Percentiles rank a stretch among this genome's conserved stretches.
Conservation (phyloP, 2,888 invertebrate genomes). For the Saturnia pavonia region DNA sequence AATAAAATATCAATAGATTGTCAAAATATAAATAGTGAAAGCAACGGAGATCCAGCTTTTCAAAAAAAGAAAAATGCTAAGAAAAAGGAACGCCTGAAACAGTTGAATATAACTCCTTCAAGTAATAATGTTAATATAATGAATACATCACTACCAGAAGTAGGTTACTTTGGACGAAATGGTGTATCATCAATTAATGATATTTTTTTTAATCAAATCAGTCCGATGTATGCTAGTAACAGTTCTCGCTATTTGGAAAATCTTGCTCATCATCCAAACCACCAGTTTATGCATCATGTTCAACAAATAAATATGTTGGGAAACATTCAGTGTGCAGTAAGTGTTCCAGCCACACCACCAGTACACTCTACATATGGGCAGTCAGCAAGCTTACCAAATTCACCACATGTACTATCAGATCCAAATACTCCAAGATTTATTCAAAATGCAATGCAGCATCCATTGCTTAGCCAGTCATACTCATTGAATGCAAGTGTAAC, state of each 20-base stretch:
- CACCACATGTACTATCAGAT: constrained; percentile 39
- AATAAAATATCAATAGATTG: constrained; percentile 38
- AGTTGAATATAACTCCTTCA: constrained; percentile 48
- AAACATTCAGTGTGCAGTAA: constrained; percentile 38
- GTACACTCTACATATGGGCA: constrained; percentile 28
- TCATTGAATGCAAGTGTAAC: constrained; percentile 34
- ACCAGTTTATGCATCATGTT: constrained; percentile 49
- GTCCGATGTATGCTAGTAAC: constrained; percentile 57
- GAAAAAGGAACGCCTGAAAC: constrained; percentile 58
- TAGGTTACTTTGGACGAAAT: neutral
- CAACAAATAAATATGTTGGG: constrained; percentile 38
- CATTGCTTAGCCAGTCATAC: constrained; percentile 56
- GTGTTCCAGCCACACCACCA: constrained; percentile 50
- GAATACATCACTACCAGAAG: neutral
- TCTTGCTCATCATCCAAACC: constrained; percentile 64
- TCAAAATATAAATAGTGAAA: constrained; percentile 42
- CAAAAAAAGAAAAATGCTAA: constrained; percentile 57
- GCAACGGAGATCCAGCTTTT: constrained; percentile 31
- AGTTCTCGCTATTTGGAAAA: constrained; percentile 68
- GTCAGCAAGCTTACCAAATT: constrained; percentile 32
- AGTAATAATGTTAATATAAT: constrained; percentile 29
- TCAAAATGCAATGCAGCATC: constrained; percentile 73
- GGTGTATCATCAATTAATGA: constrained; percentile 49
- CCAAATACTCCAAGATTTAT: constrained; percentile 53
- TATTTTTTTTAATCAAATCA: constrained; percentile 52